phyloP scores from a whole-genome alignment of 2,888 invertebrate species.

The Diarsia mendica region DNA sequence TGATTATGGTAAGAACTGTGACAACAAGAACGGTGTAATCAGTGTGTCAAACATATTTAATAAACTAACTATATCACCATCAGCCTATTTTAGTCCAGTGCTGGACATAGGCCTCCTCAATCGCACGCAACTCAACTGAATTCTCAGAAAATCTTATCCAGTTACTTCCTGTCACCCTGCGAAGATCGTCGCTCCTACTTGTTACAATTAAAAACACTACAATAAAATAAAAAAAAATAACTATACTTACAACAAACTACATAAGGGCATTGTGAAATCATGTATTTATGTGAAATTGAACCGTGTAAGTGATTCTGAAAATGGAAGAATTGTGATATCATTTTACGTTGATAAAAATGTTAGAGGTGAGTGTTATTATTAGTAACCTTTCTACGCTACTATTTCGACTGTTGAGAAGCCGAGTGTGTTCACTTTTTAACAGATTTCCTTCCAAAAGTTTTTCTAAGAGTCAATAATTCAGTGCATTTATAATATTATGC shows the following conservation, averaged over 20 bases:
- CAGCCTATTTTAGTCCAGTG: too few relatives aligned
- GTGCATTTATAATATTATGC: too few relatives aligned
- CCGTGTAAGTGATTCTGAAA: neutral
- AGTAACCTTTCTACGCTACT: neutral
- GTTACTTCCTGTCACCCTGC: too few relatives aligned
- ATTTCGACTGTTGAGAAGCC: neutral
- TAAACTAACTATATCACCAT: neutral
- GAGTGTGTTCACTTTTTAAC: neutral
- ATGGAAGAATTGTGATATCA: neutral
- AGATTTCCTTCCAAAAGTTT: too few relatives aligned
- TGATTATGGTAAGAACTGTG: slow-evolving; percentile 19
- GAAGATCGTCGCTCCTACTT: too few relatives aligned
- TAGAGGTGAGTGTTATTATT: neutral
- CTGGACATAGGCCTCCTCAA: too few relatives aligned
- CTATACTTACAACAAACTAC: neutral
- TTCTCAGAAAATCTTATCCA: too few relatives aligned
- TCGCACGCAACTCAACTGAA: too few relatives aligned
- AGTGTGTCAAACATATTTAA: neutral
- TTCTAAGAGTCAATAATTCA: too few relatives aligned
- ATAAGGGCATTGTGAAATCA: neutral
- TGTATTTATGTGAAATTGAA: neutral
- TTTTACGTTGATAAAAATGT: neutral
- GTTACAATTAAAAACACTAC: too few relatives aligned
- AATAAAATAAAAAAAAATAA: too few relatives aligned
- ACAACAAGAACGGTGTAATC: neutral